Evolutionary conservation across 2,797 vertebrate species (phyloP).

Genomic region (Semaprochilodus insignis): DNA sequence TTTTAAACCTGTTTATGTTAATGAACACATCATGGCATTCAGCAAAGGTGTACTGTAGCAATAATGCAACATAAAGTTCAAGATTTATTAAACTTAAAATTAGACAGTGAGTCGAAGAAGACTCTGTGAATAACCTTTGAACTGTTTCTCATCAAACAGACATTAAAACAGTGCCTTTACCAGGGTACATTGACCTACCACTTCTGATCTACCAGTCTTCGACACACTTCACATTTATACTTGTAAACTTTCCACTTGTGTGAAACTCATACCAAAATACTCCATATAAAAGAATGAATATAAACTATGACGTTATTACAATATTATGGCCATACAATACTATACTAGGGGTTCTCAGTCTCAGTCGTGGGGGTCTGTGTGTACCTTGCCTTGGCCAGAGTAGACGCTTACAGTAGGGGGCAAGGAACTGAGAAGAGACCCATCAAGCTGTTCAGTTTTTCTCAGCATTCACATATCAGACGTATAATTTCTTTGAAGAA

Average conservation of each 20-base stretch:
- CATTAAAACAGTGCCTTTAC: constrained; percentile 9
- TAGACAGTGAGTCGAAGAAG: not conserved
- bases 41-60: constrained; percentile 14
- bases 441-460: too few species aligned
- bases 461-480: too few species aligned
- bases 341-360: constrained; percentile 8
- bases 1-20: not conserved
- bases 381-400: too few species aligned
- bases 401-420: too few species aligned
- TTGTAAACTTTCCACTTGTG: constrained; percentile 44
- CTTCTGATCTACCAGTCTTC: not conserved
- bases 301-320: constrained; percentile 2
- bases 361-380: not conserved
- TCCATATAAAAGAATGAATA: constrained; percentile 16
- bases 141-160: not conserved
- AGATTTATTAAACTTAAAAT: constrained; percentile 11
- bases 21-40: not conserved
- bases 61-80: not conserved
- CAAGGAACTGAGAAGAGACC: too few species aligned
- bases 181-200: not conserved
- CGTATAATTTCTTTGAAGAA: too few species aligned
- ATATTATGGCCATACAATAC: constrained; percentile 8
- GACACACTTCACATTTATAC: constrained; percentile 31
- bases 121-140: not conserved
- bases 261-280: constrained; percentile 32